Evolutionary conservation across 53 echinoderm and acorn worm species (phyloP).

Genomic region (Stichopus horrens): DNA sequence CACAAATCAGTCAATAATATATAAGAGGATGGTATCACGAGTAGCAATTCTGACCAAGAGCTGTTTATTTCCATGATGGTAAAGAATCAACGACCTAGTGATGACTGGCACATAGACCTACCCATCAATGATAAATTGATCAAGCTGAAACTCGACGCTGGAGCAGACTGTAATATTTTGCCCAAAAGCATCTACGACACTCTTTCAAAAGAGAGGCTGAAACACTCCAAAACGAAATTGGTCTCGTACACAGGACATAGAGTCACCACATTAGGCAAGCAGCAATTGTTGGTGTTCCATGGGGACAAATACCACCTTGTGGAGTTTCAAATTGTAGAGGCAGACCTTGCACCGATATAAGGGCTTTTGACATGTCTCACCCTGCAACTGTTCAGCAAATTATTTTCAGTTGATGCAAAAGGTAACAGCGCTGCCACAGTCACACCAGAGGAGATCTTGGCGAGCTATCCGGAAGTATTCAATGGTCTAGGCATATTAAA

Average conservation of each 20-base stretch:
- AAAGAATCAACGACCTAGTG: neutral
- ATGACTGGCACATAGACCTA: neutral
- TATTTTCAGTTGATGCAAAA: neutral
- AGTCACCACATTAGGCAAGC: neutral
- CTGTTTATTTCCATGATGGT: neutral
- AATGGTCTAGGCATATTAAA: neutral
- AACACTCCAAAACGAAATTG: neutral
- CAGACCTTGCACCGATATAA: neutral
- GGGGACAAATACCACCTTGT: constrained; percentile 3
- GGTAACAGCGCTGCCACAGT: neutral
- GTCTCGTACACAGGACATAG: constrained; percentile 24
- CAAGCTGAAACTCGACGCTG: neutral
- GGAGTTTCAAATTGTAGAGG: constrained; percentile 23
- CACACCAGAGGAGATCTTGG: constrained; percentile 1
- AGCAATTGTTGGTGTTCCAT: constrained; percentile 5
- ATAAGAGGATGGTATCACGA: neutral
- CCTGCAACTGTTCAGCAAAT: neutral
- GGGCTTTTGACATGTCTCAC: constrained; percentile 12
- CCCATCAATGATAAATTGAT: constrained; percentile 10
- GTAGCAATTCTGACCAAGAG: neutral
- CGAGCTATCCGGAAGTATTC: constrained; percentile 4
- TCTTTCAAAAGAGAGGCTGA: neutral
- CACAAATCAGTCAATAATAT: neutral
- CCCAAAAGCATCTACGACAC: neutral
- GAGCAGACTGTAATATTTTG: constrained; percentile 4